phyloP scores from a whole-genome alignment of 2,888 invertebrate genomes.

The Hypolimnas misippus region DNA sequence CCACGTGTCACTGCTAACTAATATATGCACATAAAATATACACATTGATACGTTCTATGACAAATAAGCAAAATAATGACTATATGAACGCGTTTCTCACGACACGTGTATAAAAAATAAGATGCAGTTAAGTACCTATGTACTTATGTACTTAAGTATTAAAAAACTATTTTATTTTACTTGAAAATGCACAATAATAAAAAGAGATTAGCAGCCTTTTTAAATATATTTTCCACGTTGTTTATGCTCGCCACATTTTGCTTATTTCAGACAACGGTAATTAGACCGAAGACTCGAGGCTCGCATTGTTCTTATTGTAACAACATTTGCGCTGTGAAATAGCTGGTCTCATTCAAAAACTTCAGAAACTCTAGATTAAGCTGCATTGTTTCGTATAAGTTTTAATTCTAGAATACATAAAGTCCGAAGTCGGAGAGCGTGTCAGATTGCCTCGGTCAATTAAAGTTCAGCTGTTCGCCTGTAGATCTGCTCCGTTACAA shows the following conservation, averaged over 20 bases:
- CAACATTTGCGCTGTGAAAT: constrained; percentile 39
- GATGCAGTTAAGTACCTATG: too few relatives aligned
- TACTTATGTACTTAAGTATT: too few relatives aligned
- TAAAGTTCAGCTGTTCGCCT: constrained; percentile 43
- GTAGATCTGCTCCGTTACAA: constrained; percentile 37
- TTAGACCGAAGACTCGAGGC: constrained; percentile 29
- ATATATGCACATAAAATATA: too few relatives aligned
- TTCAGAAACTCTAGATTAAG: constrained; percentile 47
- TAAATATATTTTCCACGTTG: constrained; percentile 12
- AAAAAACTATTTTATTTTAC: too few relatives aligned
- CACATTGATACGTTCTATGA: too few relatives aligned
- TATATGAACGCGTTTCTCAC: too few relatives aligned
- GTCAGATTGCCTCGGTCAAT: constrained; percentile 44
- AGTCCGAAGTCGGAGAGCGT: constrained; percentile 36
- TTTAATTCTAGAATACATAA: constrained; percentile 52
- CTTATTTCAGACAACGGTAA: constrained; percentile 26
- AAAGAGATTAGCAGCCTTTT: neutral
- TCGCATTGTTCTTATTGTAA: constrained; percentile 39
- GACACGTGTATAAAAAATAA: too few relatives aligned
- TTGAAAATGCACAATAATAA: too few relatives aligned
- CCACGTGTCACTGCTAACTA: too few relatives aligned
- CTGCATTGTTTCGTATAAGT: constrained; percentile 56
- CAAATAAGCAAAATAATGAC: too few relatives aligned
- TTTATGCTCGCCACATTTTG: constrained; percentile 21
- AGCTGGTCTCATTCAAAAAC: constrained; percentile 34